Conservation (phyloP, 2,888 invertebrate genomes). For the Mesorhabditis sp. region DNA sequence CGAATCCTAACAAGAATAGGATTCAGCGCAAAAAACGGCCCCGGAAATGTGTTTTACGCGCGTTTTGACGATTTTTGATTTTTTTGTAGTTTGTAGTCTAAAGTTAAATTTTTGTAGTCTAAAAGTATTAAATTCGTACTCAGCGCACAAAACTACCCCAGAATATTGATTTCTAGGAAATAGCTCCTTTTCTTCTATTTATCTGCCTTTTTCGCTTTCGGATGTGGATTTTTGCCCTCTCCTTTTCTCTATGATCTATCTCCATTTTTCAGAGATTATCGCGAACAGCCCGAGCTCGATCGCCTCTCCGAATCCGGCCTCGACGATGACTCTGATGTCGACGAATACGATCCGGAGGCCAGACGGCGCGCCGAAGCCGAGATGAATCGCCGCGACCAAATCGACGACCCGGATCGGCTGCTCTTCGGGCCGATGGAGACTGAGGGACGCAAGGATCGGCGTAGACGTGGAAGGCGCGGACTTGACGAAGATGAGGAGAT, state of each 20-base stretch:
- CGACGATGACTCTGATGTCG: slow-evolving; percentile 77
- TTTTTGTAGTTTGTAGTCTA: no score
- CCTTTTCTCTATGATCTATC: not conserved
- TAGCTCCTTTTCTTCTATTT: no score
- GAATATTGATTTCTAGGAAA: no score
- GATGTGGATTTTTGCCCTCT: not conserved
- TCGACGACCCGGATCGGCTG: slow-evolving; percentile 23
- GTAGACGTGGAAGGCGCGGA: slow-evolving; percentile 20
- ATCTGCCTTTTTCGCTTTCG: no score
- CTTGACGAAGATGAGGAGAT: slow-evolving; percentile 29
- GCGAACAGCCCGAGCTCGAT: slow-evolving; percentile 89
- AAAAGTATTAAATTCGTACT: no score
- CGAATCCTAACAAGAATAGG: no score
- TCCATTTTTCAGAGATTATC: slow-evolving; percentile 76
- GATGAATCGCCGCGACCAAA: slow-evolving; percentile 51
- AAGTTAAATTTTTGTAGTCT: no score
- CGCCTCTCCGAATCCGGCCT: slow-evolving; percentile 80
- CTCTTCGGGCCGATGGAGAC: not conserved
- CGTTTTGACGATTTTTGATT: no score
- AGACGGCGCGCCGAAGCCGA: slow-evolving; percentile 64
- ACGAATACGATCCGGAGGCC: slow-evolving; percentile 79
- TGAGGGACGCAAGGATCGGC: slow-evolving; percentile 10
- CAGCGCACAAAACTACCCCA: no score
- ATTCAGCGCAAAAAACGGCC: no score
- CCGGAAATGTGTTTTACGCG: no score